These are phyloP conservation scores for Strigops habroptila DNA, from an alignment of 2,113 vertebrate species.

Conservation along the genomic window DNA sequence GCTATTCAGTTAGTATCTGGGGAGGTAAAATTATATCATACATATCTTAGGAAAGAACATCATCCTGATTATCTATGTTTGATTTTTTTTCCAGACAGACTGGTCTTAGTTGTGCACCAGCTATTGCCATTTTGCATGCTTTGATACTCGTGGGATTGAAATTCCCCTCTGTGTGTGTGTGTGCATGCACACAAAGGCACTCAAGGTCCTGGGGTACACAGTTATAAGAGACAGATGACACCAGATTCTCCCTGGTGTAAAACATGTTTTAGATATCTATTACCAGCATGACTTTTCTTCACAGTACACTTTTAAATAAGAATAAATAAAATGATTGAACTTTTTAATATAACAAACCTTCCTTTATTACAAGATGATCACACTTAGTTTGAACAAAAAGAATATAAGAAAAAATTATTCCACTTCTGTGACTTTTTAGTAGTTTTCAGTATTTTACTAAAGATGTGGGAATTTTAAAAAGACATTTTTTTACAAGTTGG, in stretches of 20 bases:
- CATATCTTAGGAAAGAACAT: neutral
- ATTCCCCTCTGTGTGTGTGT: neutral
- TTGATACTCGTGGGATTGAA: neutral
- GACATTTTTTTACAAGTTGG: neutral
- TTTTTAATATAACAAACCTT: neutral
- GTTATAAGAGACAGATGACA: neutral
- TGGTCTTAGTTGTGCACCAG: neutral
- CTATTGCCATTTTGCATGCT: neutral
- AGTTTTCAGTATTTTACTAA: neutral
- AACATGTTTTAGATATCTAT: neutral
- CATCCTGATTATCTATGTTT: neutral
- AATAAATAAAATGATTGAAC: neutral
- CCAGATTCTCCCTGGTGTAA: neutral
- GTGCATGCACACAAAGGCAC: fast-evolving
- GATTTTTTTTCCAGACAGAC: neutral
- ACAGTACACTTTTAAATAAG: neutral
- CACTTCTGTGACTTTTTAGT: neutral
- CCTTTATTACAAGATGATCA: neutral
- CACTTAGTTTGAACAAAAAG: neutral
- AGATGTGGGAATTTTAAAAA: neutral
- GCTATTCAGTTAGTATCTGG: neutral
- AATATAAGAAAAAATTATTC: neutral
- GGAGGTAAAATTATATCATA: neutral
- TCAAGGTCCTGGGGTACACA: neutral
- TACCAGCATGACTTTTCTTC: neutral